These are phyloP conservation scores for Orgyia antiqua DNA, from an alignment of 2,888 invertebrate genomes.

Conservation along the genomic window DNA sequence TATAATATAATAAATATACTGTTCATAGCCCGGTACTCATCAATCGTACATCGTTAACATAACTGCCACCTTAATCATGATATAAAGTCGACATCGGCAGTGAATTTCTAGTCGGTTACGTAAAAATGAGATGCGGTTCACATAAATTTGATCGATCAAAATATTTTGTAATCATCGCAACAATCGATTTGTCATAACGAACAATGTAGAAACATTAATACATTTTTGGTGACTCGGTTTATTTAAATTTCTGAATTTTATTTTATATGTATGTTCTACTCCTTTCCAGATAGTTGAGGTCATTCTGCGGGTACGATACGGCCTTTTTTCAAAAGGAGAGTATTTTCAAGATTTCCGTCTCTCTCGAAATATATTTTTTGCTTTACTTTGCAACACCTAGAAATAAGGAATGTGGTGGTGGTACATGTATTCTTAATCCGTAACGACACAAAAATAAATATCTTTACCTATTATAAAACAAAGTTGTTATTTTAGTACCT, in stretches of 20 bases:
- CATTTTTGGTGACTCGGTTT: constrained; percentile 20
- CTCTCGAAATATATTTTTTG: too few relatives aligned
- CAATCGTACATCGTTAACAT: constrained; percentile 12
- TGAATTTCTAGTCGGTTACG: constrained; percentile 16
- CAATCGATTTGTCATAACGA: constrained; percentile 8
- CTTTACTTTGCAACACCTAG: too few relatives aligned
- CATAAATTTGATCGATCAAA: constrained; percentile 21
- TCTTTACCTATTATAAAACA: too few relatives aligned
- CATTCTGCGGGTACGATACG: too few relatives aligned
- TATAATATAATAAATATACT: constrained; percentile 1
- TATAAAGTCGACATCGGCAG: constrained; percentile 8
- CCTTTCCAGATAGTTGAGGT: too few relatives aligned
- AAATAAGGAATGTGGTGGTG: too few relatives aligned
- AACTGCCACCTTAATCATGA: constrained; percentile 12
- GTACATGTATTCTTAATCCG: too few relatives aligned
- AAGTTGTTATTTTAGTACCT: too few relatives aligned
- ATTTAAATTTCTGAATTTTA: constrained; percentile 11
- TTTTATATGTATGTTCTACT: constrained; percentile 7
- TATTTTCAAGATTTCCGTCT: too few relatives aligned
- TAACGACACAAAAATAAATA: too few relatives aligned
- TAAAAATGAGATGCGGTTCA: constrained; percentile 13
- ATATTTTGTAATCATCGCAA: constrained; percentile 14
- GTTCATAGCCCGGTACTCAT: constrained; percentile 12
- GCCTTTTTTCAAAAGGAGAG: too few relatives aligned
- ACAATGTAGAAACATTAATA: neutral